phyloP scores from a whole-genome alignment of 37 sponge, comb jelly and placozoan species.

The Ephydatia muelleri region DNA sequence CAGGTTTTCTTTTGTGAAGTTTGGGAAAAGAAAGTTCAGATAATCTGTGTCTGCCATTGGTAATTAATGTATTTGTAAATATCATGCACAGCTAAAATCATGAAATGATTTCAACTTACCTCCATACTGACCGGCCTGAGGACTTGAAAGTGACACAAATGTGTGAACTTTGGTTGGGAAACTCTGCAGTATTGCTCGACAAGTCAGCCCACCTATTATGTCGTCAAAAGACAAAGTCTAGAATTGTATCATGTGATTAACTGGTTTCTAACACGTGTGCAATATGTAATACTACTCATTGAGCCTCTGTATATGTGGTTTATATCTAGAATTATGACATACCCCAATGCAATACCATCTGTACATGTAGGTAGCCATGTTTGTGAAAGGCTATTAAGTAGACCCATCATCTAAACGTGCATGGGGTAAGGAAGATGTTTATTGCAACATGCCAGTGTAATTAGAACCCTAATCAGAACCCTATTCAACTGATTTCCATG shows the following conservation, averaged over 20 bases:
- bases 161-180: constrained; percentile 71
- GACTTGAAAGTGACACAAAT: constrained; percentile 84
- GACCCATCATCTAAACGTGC: background rate
- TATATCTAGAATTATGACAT: too few species aligned
- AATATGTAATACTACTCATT: too few species aligned
- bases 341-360: too few species aligned
- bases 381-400: too few species aligned
- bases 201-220: constrained; percentile 72
- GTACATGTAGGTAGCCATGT: too few species aligned
- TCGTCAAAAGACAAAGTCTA: background rate
- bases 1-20: constrained; percentile 53
- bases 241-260: background rate
- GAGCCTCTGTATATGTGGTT: too few species aligned
- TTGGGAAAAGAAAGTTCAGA: constrained; percentile 57
- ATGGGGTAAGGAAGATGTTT: too few species aligned
- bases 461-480: too few species aligned
- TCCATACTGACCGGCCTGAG: constrained; percentile 89
- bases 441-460: too few species aligned
- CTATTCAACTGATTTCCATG: too few species aligned
- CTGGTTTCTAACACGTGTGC: too few species aligned
- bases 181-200: constrained; percentile 74
- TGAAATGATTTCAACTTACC: constrained; percentile 30
- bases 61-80: background rate
- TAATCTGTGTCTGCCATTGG: constrained; percentile 63
- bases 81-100: background rate